A percentile compares a stretch with the other conserved stretches of the same genome.
phyloP scores from a whole-genome alignment of 1,140 invertebrate species.

The Spodoptera litura region DNA sequence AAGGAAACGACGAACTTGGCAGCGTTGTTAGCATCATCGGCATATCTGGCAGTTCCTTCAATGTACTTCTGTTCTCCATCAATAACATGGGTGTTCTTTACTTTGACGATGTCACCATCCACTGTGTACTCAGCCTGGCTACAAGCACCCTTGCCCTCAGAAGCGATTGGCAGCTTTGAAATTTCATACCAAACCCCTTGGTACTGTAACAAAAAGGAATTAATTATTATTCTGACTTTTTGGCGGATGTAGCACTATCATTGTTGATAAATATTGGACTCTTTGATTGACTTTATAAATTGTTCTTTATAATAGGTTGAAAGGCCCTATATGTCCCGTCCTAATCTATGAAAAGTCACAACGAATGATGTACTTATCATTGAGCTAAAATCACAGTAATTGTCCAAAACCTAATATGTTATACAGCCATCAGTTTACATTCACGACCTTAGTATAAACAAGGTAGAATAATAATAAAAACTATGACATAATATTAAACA shows the following conservation, averaged over 20 bases:
- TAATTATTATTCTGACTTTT: too few species aligned
- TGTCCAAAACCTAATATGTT: not conserved
- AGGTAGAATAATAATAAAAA: not conserved
- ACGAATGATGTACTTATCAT: too few species aligned
- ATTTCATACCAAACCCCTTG: slow-evolving; percentile 74
- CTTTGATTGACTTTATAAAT: too few species aligned
- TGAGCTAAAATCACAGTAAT: not conserved
- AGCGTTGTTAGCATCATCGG: slow-evolving; percentile 58
- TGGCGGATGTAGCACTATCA: too few species aligned
- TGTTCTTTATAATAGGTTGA: too few species aligned
- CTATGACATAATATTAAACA: slow-evolving; percentile 15
- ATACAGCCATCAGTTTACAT: not conserved
- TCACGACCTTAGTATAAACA: too few species aligned
- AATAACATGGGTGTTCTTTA: slow-evolving; percentile 67
- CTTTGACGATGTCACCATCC: slow-evolving; percentile 63
- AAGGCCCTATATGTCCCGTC: too few species aligned
- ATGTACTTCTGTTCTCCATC: slow-evolving; percentile 61
- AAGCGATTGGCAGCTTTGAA: slow-evolving; percentile 60
- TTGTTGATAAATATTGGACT: too few species aligned
- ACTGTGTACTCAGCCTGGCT: slow-evolving; percentile 64
- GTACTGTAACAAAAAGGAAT: slow-evolving; percentile 55
- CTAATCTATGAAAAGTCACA: too few species aligned
- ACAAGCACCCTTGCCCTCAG: slow-evolving; percentile 63
- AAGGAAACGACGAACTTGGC: slow-evolving; percentile 63
- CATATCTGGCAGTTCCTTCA: slow-evolving; percentile 63